phyloP scores from a whole-genome alignment of 2,888 invertebrate genomes.

The Hedychridium roseum region DNA sequence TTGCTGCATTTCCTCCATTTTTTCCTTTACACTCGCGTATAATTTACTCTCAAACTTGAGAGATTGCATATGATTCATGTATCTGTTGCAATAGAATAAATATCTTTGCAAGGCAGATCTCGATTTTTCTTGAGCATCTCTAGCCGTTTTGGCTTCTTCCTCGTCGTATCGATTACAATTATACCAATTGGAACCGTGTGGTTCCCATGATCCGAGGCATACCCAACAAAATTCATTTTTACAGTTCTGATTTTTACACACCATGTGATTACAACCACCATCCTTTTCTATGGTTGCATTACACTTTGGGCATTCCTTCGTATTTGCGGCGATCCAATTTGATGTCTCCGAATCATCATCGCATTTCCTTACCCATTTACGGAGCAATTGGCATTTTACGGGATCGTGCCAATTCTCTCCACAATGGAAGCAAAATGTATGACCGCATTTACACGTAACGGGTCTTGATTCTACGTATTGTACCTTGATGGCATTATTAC shows the following conservation, averaged over 20 bases:
- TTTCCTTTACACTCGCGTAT: conserved; percentile 93
- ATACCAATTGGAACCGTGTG: conserved; percentile 98
- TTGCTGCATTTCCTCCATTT: conserved; percentile 99
- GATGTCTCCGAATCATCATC: conserved; percentile 99
- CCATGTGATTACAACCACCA: conserved; percentile 99
- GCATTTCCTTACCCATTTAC: conserved; percentile 98
- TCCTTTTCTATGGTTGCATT: conserved; percentile 97
- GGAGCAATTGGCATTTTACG: conserved; percentile 90
- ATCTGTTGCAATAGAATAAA: conserved; percentile 97
- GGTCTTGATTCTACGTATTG: conserved; percentile 90
- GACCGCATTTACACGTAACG: conserved; percentile 91
- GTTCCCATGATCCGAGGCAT: conserved; percentile 98
- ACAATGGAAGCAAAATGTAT: conserved; percentile 95
- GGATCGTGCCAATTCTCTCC: conserved; percentile 99
- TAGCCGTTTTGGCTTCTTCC: conserved; percentile 93
- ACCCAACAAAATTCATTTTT: conserved; percentile 99
- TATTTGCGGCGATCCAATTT: conserved; percentile 99
- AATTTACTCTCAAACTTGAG: conserved; percentile 97
- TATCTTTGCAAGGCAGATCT: conserved; percentile 95
- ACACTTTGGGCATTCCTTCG: conserved; percentile 98
- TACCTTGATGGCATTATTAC: conserved; percentile 93
- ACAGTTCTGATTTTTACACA: conserved; percentile 98
- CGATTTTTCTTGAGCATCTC: conserved; percentile 95
- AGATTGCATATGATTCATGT: conserved; percentile 99
- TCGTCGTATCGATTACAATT: conserved; percentile 98